Evolutionary conservation across 2,797 vertebrate genomes (phyloP).

Genomic region (Crax fasciolata): DNA sequence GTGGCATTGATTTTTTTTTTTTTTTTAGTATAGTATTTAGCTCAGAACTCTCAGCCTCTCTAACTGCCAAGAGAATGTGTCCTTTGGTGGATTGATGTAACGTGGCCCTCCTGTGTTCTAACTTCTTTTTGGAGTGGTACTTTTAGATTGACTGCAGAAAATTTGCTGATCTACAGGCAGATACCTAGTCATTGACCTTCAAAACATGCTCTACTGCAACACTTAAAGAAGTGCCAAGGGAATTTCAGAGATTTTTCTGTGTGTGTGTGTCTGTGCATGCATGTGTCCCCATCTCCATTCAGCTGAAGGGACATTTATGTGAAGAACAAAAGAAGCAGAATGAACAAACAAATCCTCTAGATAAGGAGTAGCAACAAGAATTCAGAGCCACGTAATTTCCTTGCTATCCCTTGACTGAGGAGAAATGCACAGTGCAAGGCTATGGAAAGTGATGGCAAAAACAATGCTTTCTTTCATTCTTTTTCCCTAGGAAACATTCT

Average conservation of each 20-base stretch:
- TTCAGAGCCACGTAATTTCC: neutral
- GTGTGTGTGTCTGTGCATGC: accelerated
- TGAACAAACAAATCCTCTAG: neutral
- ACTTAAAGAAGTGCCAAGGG: neutral
- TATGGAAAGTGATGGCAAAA: neutral
- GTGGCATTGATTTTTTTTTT: too few species aligned
- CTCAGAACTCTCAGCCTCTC: neutral
- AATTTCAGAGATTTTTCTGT: neutral
- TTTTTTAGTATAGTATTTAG: neutral
- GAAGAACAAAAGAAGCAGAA: neutral
- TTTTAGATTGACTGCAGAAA: neutral
- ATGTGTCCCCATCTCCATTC: neutral
- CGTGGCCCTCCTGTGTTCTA: too few species aligned
- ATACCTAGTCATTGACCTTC: neutral
- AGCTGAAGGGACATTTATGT: neutral
- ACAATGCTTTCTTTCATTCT: neutral
- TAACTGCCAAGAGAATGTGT: neutral
- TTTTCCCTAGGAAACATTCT: neutral
- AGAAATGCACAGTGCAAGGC: neutral
- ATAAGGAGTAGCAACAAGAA: neutral
- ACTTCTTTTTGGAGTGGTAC: neutral
- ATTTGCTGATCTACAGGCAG: neutral
- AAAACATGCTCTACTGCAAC: neutral
- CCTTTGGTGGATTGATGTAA: neutral
- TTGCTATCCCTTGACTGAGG: neutral